phyloP scores from a whole-genome alignment of 92 coral and sea anemone species.

The Actinernus sp. region DNA sequence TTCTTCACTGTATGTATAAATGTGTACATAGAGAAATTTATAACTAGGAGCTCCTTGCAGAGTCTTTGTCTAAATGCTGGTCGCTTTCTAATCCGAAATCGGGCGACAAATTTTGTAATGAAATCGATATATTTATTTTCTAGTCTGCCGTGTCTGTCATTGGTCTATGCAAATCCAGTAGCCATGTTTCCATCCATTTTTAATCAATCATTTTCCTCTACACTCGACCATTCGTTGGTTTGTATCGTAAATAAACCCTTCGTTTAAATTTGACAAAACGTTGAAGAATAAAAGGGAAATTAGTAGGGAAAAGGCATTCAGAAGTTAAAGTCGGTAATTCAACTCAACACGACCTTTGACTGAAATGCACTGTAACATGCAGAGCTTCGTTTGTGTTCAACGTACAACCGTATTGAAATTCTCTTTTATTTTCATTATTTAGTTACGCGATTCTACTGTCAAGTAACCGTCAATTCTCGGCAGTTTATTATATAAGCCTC shows the following conservation, averaged over 20 bases:
- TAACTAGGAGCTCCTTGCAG: too few species aligned
- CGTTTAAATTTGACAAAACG: neutral
- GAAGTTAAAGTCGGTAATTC: neutral
- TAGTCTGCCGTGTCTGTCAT: neutral
- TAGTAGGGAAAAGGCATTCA: neutral
- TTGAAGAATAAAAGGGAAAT: neutral
- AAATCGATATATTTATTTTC: neutral
- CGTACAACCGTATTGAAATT: too few species aligned
- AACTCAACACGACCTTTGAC: neutral
- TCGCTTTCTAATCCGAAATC: too few species aligned
- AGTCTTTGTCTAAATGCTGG: too few species aligned
- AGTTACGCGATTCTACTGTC: too few species aligned
- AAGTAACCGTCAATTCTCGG: too few species aligned
- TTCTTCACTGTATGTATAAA: too few species aligned
- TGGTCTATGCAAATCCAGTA: conserved; percentile 21
- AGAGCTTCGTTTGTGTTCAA: neutral
- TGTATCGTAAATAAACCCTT: too few species aligned
- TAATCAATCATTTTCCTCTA: conserved; percentile 4
- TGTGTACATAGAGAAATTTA: too few species aligned
- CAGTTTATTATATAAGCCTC: too few species aligned
- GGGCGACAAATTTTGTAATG: neutral
- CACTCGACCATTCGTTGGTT: neutral
- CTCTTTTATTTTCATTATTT: too few species aligned
- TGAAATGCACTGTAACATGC: neutral
- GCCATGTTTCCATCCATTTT: conserved; percentile 24